Evolutionary conservation across 1,140 invertebrate genomes (phyloP).

Genomic region (Aethina tumida): DNA sequence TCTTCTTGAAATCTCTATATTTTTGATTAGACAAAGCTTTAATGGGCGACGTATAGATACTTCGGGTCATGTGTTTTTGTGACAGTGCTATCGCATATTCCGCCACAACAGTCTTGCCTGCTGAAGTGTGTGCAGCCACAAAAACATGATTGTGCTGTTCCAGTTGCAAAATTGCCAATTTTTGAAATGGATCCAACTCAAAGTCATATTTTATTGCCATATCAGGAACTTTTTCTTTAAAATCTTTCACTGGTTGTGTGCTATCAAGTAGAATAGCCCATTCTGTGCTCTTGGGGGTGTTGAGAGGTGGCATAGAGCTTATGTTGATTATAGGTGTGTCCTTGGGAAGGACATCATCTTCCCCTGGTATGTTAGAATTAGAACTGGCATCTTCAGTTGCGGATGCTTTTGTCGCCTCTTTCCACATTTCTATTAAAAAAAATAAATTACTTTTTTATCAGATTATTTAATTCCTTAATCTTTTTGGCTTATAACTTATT

Average conservation of each 20-base stretch:
- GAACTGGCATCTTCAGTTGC: slow-evolving; percentile 1
- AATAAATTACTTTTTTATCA: too few relatives aligned
- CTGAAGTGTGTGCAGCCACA: slow-evolving; percentile 97
- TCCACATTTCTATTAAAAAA: slow-evolving; percentile 1
- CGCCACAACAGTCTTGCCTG: slow-evolving; percentile 98
- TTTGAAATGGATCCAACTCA: slow-evolving; percentile 95
- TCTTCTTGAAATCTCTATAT: slow-evolving; percentile 91
- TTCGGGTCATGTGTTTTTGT: slow-evolving; percentile 84
- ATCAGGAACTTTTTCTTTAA: slow-evolving; percentile 71
- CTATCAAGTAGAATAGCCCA: slow-evolving; percentile 86
- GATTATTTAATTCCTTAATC: too few relatives aligned
- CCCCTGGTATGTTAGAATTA: slow-evolving; percentile 17
- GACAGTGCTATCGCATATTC: slow-evolving; percentile 97
- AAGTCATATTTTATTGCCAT: slow-evolving; percentile 85
- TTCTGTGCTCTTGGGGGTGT: slow-evolving; percentile 41
- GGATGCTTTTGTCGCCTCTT: background rate
- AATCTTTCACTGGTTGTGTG: slow-evolving; percentile 67
- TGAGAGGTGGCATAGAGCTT: slow-evolving; percentile 10
- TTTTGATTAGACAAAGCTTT: slow-evolving; percentile 99
- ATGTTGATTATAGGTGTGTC: slow-evolving; percentile 24
- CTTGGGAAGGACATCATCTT: slow-evolving; percentile 28
- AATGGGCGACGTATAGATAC: slow-evolving; percentile 98
- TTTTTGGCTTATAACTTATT: too few relatives aligned
- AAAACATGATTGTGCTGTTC: slow-evolving; percentile 94
- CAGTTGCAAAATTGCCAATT: slow-evolving; percentile 86